Evolutionary conservation across 2,888 invertebrate species (phyloP).

Genomic region (Papilio gigon): DNA sequence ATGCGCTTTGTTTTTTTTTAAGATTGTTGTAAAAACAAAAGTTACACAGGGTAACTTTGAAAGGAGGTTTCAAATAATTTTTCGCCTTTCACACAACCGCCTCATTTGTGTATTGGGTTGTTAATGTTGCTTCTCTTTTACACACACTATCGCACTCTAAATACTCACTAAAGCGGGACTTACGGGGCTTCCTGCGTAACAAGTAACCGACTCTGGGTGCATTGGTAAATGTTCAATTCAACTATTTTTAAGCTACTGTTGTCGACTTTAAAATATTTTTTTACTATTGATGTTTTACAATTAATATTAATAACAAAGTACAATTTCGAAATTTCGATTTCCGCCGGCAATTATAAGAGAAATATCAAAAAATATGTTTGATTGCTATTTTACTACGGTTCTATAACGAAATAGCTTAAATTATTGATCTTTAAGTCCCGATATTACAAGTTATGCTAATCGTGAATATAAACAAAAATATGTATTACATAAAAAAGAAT

Average conservation of each 20-base stretch:
- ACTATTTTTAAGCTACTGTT: no score
- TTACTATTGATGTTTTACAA: background rate
- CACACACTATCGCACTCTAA: no score
- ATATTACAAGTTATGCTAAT: no score
- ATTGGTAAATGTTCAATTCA: no score
- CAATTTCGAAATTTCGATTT: background rate
- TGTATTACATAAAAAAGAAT: no score
- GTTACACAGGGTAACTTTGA: constrained; percentile 59
- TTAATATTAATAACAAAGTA: background rate
- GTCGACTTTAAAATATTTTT: background rate
- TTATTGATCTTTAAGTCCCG: no score
- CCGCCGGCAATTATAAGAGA: background rate
- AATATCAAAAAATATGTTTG: background rate
- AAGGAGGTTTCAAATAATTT: constrained; percentile 36
- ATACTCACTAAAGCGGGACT: no score
- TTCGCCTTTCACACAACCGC: background rate
- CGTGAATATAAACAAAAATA: no score
- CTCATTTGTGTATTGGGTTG: background rate
- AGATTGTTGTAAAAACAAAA: constrained; percentile 47
- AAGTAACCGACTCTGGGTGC: no score
- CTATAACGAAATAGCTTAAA: no score
- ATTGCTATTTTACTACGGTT: no score
- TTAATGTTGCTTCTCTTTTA: constrained; percentile 11
- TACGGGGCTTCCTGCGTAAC: no score
- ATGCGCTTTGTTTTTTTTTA: constrained; percentile 58